A percentile compares a stretch with the other conserved stretches of the same genome.
These are phyloP conservation scores for Mesoclemmys tuberculata DNA, from an alignment of 2,113 vertebrate species.

Conservation along the genomic window DNA sequence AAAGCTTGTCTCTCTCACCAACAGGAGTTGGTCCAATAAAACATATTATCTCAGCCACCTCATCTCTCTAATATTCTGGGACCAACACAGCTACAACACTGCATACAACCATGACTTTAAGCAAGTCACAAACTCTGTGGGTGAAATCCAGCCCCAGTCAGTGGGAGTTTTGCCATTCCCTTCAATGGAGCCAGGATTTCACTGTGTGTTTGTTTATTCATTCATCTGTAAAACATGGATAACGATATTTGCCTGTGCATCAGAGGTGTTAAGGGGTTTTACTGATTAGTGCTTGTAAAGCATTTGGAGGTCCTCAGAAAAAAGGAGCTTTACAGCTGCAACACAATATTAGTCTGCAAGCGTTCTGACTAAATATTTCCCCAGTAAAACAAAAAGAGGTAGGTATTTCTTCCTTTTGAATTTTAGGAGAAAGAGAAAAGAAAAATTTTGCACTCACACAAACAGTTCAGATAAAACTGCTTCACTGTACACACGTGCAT, in stretches of 20 bases:
- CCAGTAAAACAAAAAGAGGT: neutral
- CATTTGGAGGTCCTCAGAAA: neutral
- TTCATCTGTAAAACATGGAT: neutral
- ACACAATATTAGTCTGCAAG: neutral
- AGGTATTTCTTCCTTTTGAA: neutral
- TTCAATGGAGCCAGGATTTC: neutral
- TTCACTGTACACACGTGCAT: neutral
- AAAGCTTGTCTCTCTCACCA: neutral
- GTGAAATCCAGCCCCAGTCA: neutral
- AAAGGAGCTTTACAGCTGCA: slow-evolving; percentile 14
- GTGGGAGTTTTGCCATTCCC: neutral
- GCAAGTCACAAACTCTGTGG: neutral
- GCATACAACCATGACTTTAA: neutral
- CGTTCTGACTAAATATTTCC: neutral
- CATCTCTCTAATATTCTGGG: neutral
- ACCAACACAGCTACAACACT: neutral
- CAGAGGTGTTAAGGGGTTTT: neutral
- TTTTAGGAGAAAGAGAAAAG: neutral
- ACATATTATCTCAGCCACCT: neutral
- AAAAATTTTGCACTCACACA: neutral
- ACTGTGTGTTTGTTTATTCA: neutral
- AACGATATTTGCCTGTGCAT: neutral
- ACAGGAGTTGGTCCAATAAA: neutral
- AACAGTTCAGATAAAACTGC: neutral
- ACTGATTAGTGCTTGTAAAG: slow-evolving; percentile 24